Base-by-base conservation (phyloP, 2,113 vertebrate genomes). In the Pseudorhombus dupliciocellatus region DNA sequence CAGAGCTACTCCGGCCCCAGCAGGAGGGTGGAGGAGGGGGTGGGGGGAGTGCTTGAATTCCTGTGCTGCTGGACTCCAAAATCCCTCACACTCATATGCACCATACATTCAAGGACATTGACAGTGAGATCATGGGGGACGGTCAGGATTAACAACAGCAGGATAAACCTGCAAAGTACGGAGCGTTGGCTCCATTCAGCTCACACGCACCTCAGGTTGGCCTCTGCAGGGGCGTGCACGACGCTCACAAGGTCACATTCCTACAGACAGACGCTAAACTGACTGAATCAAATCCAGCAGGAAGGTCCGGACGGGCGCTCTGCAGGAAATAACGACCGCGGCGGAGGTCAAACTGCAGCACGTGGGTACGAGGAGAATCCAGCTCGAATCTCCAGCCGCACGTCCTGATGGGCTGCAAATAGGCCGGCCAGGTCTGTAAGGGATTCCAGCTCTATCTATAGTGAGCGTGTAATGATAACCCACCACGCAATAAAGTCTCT, bases 391-490 rank as follows among this genome's bases (percentile, higher is more conserved):
- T 67, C 12, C 59, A 53, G 50, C 66, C 54, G 18, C 60, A 72
- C 67, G 55, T 71, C 61, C 64, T 64, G 54, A 72, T 62, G 79
- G 53, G 28, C 46, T 58, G 9, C 76, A 89, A 86, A 77, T 86
- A 81, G 83, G 84, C 70, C 81, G 63, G 15, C 8, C 3, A 15
- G 44, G 81, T 57, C 87, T 81, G 28, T 61, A 78, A 80, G 85
- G 85, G 85, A 87, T 82, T 83, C 77, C 73, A 72, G n/a, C 62
- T 50, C 87, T 85, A 86, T 84, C 77, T 87, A 77, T 77, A 89
- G 77, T 72, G 61, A 77, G 72, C 4, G 34, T 74, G 65, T 58
- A 67, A 86, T 79, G 80, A 82, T 72, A 73, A 73, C 64, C 59
- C 70, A 50, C 34, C 24, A 15, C n/a, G 70, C 75, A 84, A 80